Conservation (phyloP, 53 echinoderm and acorn worm species). For the Echinometra lucunter region DNA sequence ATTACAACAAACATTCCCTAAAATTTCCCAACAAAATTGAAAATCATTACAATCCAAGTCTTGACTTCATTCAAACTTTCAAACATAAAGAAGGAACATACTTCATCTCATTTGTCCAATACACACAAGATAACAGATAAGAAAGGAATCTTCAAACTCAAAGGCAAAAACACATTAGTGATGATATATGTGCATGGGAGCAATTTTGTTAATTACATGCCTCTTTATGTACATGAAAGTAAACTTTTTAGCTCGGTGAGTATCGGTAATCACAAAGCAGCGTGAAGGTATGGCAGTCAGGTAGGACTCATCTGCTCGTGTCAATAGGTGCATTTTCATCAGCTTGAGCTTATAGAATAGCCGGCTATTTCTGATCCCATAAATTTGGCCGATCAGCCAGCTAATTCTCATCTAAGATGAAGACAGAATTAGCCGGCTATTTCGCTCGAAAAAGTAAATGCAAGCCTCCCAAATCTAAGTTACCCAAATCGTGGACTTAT, state of each 20-base stretch:
- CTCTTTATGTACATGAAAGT: slow-evolving; percentile 22
- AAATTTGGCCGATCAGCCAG: too few relatives aligned
- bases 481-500: too few relatives aligned
- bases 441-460: too few relatives aligned
- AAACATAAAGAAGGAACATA: background rate
- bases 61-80: background rate
- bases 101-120: background rate
- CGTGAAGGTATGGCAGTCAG: background rate
- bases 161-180: background rate
- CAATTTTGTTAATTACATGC: slow-evolving; percentile 19
- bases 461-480: too few relatives aligned
- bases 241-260: background rate
- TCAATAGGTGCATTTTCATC: too few relatives aligned
- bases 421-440: too few relatives aligned
- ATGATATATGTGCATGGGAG: background rate
- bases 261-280: background rate
- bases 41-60: background rate
- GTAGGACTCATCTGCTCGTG: background rate
- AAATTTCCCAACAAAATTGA: background rate
- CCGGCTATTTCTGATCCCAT: too few relatives aligned
- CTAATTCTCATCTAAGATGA: too few relatives aligned
- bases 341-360: too few relatives aligned
- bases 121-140: background rate
- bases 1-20: background rate
- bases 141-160: background rate